Conservation (phyloP, 2,797 vertebrate genomes). For the Megalops cyprinoides region DNA sequence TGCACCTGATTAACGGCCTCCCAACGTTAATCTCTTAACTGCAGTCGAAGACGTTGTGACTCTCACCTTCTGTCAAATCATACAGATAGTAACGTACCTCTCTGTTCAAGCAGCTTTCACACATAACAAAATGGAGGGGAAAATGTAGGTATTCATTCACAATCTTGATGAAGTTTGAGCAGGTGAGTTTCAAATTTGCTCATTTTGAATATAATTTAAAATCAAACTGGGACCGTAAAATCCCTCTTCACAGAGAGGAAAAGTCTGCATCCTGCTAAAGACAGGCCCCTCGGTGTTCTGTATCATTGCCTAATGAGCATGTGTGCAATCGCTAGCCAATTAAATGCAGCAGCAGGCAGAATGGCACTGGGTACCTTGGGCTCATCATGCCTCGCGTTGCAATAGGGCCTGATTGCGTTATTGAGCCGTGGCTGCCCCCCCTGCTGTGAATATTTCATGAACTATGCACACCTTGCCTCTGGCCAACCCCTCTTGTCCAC, state of each 20-base stretch:
- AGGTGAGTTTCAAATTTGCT: not conserved
- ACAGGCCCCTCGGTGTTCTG: not conserved
- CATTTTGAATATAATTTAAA: too few relatives aligned
- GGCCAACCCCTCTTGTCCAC: not conserved
- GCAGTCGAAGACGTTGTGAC: constrained; percentile 16
- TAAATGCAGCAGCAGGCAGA: not conserved
- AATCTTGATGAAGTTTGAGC: not conserved
- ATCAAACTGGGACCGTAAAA: not conserved
- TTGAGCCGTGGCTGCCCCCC: not conserved
- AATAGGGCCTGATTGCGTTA: not conserved
- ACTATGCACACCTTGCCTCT: not conserved
- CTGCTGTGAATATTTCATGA: constrained; percentile 40
- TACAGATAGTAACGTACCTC: not conserved
- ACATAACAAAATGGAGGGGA: not conserved
- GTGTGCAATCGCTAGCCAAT: not conserved
- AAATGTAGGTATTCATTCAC: too few relatives aligned
- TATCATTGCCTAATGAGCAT: not conserved
- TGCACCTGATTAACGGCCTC: constrained; percentile 20
- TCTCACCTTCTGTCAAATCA: not conserved
- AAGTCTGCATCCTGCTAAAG: too few relatives aligned
- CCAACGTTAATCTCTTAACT: constrained; percentile 45
- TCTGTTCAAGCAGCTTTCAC: not conserved
- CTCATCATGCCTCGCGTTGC: not conserved
- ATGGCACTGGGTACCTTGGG: too few relatives aligned
- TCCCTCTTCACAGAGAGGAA: too few relatives aligned